Percentiles rank a stretch among this genome's conserved stretches.
Evolutionary conservation across 2,888 invertebrate species (phyloP).

Genomic region (Bellardia bayeri): DNA sequence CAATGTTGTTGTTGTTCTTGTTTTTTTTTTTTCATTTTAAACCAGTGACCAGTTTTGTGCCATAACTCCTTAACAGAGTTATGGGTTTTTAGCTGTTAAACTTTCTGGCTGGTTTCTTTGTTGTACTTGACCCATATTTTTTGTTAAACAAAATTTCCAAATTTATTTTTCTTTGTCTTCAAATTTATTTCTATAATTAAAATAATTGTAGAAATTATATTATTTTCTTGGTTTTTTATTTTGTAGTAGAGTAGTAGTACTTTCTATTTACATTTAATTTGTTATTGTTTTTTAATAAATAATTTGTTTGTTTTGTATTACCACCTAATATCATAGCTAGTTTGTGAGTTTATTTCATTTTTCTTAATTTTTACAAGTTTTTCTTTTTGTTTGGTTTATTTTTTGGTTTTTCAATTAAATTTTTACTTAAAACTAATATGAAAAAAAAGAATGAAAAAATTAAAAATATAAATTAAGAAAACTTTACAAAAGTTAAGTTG

Average conservation of each 20-base stretch:
- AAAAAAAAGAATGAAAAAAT: background rate
- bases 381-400: constrained; percentile 50
- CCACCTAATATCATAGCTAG: constrained; percentile 82
- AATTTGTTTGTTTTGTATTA: constrained; percentile 62
- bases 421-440: constrained; percentile 21
- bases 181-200: constrained; percentile 15
- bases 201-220: constrained; percentile 21
- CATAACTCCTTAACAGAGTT: too few relatives aligned
- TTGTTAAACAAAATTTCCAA: constrained; percentile 13
- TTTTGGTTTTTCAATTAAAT: constrained; percentile 17
- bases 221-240: constrained; percentile 1
- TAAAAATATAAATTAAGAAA: background rate
- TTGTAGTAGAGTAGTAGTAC: background rate
- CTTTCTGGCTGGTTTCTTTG: background rate
- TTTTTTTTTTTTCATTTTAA: constrained; percentile 16
- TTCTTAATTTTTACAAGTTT: constrained; percentile 79
- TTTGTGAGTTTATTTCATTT: constrained; percentile 82
- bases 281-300: constrained; percentile 50
- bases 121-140: constrained; percentile 32
- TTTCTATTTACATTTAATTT: constrained; percentile 7
- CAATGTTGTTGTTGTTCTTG: constrained; percentile 57
- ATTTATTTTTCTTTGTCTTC: constrained; percentile 9
- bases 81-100: constrained; percentile 50
- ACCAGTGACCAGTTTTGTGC: constrained; percentile 4
- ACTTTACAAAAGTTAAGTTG: too few relatives aligned